phyloP scores from a whole-genome alignment of 1,140 invertebrate genomes.

The Temnothorax curvispinosus region DNA sequence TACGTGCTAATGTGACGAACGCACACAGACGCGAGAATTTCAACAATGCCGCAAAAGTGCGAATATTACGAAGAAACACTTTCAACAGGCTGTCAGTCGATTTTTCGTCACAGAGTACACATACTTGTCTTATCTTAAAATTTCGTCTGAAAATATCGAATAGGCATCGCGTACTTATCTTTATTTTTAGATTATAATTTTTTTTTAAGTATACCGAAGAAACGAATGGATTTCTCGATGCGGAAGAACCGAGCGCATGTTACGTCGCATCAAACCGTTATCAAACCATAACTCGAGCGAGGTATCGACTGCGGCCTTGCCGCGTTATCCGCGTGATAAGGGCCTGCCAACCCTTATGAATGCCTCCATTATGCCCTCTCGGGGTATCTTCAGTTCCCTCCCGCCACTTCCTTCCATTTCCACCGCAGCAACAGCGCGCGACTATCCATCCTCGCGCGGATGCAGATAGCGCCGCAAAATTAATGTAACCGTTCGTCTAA shows the following conservation, averaged over 20 bases:
- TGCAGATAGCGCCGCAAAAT: constrained; percentile 54
- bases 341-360: constrained; percentile 83
- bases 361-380: constrained; percentile 80
- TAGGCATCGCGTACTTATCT: not conserved
- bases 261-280: constrained; percentile 59
- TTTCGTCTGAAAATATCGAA: not conserved
- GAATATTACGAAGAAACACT: constrained; percentile 35
- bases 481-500: constrained; percentile 59
- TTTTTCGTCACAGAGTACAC: not conserved
- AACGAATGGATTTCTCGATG: not conserved
- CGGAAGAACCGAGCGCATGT: not conserved
- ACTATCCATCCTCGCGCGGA: constrained; percentile 36
- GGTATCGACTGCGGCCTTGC: constrained; percentile 72
- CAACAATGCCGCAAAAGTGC: not conserved
- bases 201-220: not conserved
- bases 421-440: constrained; percentile 28
- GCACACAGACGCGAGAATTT: constrained; percentile 39
- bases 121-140: not conserved
- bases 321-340: constrained; percentile 82
- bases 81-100: not conserved
- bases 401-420: constrained; percentile 34
- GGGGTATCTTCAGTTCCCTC: constrained; percentile 55
- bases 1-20: constrained; percentile 18
- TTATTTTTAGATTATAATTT: not conserved
- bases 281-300: constrained; percentile 72